These are phyloP conservation scores for Lycocorax pyrrhopterus DNA, from an alignment of 2,113 vertebrate species.

Conservation along the genomic window DNA sequence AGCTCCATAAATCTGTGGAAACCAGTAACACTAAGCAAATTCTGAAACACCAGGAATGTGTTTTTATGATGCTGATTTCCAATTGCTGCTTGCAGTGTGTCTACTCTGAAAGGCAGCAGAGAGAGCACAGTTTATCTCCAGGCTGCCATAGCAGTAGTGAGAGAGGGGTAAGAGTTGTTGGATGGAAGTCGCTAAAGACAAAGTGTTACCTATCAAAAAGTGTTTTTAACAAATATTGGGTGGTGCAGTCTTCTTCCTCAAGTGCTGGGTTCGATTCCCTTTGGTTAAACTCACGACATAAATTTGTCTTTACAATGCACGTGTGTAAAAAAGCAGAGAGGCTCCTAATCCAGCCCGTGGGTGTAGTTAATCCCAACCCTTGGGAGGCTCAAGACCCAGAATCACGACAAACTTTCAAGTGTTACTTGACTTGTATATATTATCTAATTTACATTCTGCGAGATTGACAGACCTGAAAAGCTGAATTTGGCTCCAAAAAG, in stretches of 20 bases:
- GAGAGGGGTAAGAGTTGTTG: background rate
- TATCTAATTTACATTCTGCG: background rate
- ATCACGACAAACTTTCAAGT: background rate
- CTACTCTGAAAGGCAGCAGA: background rate
- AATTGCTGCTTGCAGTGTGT: background rate
- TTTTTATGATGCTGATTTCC: background rate
- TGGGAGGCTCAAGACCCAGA: background rate
- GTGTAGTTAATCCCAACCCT: background rate
- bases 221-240: background rate
- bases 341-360: background rate
- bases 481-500: background rate
- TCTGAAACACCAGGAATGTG: background rate
- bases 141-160: background rate
- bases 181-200: background rate
- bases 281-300: fast-evolving
- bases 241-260: background rate
- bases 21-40: background rate
- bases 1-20: background rate
- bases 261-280: background rate
- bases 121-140: background rate
- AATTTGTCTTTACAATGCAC: background rate
- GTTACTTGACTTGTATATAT: background rate
- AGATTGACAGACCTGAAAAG: background rate
- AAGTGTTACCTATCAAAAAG: background rate
- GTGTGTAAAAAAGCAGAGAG: background rate